Evolutionary conservation across 2,888 invertebrate genomes (phyloP), one percentile per base, ranked within the genome.

Genomic region (Aquatica leii): DNA sequence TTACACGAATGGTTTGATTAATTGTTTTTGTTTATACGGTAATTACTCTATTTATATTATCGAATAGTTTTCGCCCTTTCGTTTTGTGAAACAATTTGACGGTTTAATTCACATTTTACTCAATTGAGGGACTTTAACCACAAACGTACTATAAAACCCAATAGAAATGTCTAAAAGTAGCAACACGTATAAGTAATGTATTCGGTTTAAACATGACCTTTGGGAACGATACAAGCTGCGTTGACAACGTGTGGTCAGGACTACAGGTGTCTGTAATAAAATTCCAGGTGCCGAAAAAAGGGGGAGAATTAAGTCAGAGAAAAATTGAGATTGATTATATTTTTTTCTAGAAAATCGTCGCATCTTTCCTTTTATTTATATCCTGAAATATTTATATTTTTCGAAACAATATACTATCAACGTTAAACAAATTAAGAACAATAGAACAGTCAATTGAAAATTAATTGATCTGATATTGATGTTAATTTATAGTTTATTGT

Each of bases 1-100:
- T 78, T 79, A 78, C 78, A 77, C 76, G 77, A 78, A 76, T 76
- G 77, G 77, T 77, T 78, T 80, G 80, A 80, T 80, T 79, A 80
- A 81, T 81, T 79, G 80, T 78, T 80, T 78, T 80, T 79, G 78
- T 79, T 80, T 78, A 79, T 78, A 71, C 70, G 74, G 75, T 77
- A 79, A 79, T 79, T 79, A 77, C 76, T 75, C 76, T 75, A 76
- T 78, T 78, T 78, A 77, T 77, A 59, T 52, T 52, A 46, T 53
- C 56, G 56, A 35, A 21, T 56, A 48, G 56, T 56, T 56, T 56
- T 56, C 48, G 31, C 56, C 35, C 15, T 56, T 21, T 24, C 18
- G 18, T 35, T 52, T 24, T 24, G 24, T 24, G 6, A 24, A 24
- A 24, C 24, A 24, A 24, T 24, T 24, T 24, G 24, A 24, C 24